These are phyloP conservation scores for Neolamprologus modestus DNA, from an alignment of 2,113 vertebrate species.

Conservation along the genomic window DNA sequence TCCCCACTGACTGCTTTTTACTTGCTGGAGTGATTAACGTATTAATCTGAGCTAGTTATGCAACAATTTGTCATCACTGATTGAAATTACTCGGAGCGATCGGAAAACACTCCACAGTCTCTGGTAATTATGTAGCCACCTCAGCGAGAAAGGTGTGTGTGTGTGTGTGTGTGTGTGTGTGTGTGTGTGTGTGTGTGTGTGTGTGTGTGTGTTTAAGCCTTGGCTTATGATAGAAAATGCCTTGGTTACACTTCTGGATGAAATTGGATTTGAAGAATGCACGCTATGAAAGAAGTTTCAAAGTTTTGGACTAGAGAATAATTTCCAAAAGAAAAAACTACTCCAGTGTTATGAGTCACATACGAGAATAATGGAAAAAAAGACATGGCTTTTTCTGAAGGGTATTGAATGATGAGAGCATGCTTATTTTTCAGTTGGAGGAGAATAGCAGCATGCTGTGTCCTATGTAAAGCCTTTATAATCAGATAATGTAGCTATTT, in stretches of 20 bases:
- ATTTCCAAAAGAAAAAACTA: neutral
- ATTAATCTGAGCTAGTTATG: constrained; percentile 17
- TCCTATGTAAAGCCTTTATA: neutral
- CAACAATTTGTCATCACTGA: constrained; percentile 12
- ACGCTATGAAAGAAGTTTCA: neutral
- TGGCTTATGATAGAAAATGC: neutral
- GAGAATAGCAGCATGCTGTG: neutral
- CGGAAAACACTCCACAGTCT: neutral
- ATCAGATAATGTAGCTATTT: neutral
- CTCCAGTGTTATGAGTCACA: neutral
- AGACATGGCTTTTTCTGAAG: neutral
- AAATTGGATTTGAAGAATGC: neutral
- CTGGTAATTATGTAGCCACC: neutral
- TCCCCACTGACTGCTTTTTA: neutral
- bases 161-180: neutral
- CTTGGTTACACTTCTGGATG: neutral
- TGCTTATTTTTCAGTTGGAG: neutral
- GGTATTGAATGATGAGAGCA: neutral
- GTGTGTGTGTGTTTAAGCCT: neutral
- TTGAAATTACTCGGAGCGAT: neutral
- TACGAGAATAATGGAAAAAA: neutral
- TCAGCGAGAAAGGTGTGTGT: neutral
- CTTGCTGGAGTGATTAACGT: neutral
- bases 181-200: neutral
- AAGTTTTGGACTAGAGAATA: neutral